These are phyloP conservation scores for Crocidura indochinensis DNA, from an alignment of 2,797 vertebrate species.

Conservation along the genomic window DNA sequence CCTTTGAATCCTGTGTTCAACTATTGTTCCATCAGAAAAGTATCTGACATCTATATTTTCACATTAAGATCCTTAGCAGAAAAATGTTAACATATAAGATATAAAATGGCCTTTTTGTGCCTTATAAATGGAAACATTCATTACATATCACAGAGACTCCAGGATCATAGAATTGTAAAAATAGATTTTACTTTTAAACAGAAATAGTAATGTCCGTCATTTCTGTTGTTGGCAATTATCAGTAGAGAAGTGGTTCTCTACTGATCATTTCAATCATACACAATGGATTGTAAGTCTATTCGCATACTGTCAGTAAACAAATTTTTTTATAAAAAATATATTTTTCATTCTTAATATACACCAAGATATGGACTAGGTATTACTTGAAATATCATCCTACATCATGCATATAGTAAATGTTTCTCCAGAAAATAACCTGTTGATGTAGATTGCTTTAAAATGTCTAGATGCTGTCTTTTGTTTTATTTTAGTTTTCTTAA, in stretches of 20 bases:
- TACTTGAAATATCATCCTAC: conserved; percentile 53
- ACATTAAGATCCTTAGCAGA: neutral
- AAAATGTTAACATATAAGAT: conserved; percentile 17
- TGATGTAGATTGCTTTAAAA: conserved; percentile 47
- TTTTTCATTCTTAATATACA: conserved; percentile 50
- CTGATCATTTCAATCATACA: conserved; percentile 52
- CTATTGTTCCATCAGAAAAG: neutral
- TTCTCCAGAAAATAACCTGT: conserved; percentile 29
- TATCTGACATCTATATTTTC: neutral
- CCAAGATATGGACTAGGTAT: conserved; percentile 47
- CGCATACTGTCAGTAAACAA: conserved; percentile 27
- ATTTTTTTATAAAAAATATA: conserved; percentile 37
- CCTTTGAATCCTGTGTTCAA: neutral
- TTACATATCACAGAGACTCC: neutral
- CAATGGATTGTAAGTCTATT: conserved; percentile 23
- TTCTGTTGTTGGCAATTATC: conserved; percentile 61
- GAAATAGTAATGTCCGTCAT: conserved; percentile 50
- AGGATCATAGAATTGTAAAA: conserved; percentile 47
- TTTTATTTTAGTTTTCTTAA: too few relatives aligned
- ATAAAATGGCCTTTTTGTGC: neutral
- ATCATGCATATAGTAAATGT: conserved; percentile 57
- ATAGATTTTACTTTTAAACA: conserved; percentile 35
- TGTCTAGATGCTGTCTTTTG: neutral
- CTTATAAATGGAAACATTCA: neutral
- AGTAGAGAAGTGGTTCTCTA: conserved; percentile 24